Evolutionary conservation across 2,113 vertebrate species (phyloP), one percentile per base, ranked within the genome.

Genomic region (Poicephalus meyeri): DNA sequence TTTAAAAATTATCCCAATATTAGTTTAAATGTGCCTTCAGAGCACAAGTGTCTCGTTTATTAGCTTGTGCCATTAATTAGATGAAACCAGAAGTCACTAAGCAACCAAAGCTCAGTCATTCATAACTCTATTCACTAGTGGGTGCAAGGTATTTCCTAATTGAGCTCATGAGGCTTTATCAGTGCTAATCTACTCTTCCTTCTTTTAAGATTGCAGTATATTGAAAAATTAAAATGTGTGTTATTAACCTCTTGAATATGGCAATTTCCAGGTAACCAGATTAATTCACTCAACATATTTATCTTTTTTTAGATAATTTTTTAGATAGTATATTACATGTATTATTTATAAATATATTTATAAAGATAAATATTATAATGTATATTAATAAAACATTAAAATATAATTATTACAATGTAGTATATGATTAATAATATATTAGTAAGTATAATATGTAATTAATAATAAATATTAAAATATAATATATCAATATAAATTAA

Each of bases 171-270:
- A 95, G 91, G 63, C 18, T 96, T 92, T 95, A 91, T 91, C 77
- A 88, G 81, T 68, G 23, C 35, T 94, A 96, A 97, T 95, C 89
- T 95, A 76, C 69, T 92, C 42, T 95, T 95, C 88, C 65, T 86
- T 94, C 73, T 89, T 70, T 93, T 86, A 84, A 96, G 17, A 19
- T 88, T 95, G n/a, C 20, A 91, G 56, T 87, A 56, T 60, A 58
- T 50, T 87, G 60, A 95, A 88, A 95, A 72, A 82, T 94, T 93
- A 37, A 96, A 92, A 93, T 93, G 81, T 83, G 31, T 23, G 42
- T 60, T 97, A 98, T 97, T 97, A 96, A 94, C 46, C 85, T 94
- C 87, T 53, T 86, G 80, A 93, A 82, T 79, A 93, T 56, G 76
- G 8, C 25, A 80, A 78, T 89, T 96, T 94, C 71, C 71, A 88